These are phyloP conservation scores for Ephestia elutella DNA, from an alignment of 1,140 invertebrate species.

Conservation along the genomic window DNA sequence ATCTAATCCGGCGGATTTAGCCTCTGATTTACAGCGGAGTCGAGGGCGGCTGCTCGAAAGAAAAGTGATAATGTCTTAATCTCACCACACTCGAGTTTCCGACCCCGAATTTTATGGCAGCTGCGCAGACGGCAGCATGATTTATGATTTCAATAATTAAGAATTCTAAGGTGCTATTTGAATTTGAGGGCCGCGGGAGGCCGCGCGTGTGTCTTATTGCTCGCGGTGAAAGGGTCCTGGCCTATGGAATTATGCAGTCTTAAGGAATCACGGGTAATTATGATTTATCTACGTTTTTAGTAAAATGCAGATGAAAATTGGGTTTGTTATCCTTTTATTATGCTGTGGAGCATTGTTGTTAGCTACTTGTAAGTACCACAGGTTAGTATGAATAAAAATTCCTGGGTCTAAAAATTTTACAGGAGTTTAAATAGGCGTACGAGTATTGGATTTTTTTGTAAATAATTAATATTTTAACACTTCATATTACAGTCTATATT, in stretches of 20 bases:
- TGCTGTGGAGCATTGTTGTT: not conserved
- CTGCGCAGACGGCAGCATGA: slow-evolving; percentile 71
- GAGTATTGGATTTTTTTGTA: no score
- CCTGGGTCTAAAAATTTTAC: no score
- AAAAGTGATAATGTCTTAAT: slow-evolving; percentile 77
- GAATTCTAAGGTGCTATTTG: slow-evolving; percentile 74
- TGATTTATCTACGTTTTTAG: slow-evolving; percentile 15
- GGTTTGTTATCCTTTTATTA: not conserved
- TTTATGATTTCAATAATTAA: slow-evolving; percentile 75
- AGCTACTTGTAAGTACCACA: not conserved
- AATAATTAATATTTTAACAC: no score
- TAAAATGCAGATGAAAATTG: not conserved
- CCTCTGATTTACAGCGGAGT: slow-evolving; percentile 71
- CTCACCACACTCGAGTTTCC: slow-evolving; percentile 65
- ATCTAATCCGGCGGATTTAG: slow-evolving; percentile 74
- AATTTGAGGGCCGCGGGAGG: slow-evolving; percentile 61
- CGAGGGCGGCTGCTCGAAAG: slow-evolving; percentile 63
- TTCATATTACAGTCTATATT: no score
- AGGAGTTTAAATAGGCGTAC: no score
- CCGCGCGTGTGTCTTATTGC: slow-evolving; percentile 69
- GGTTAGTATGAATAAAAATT: not conserved
- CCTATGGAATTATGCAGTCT: slow-evolving; percentile 50
- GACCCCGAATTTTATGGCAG: slow-evolving; percentile 67
- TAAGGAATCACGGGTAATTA: slow-evolving; percentile 43
- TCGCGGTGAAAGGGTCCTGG: slow-evolving; percentile 52